Evolutionary conservation across 2,888 invertebrate species (phyloP).

Genomic region (Unio delphinus): DNA sequence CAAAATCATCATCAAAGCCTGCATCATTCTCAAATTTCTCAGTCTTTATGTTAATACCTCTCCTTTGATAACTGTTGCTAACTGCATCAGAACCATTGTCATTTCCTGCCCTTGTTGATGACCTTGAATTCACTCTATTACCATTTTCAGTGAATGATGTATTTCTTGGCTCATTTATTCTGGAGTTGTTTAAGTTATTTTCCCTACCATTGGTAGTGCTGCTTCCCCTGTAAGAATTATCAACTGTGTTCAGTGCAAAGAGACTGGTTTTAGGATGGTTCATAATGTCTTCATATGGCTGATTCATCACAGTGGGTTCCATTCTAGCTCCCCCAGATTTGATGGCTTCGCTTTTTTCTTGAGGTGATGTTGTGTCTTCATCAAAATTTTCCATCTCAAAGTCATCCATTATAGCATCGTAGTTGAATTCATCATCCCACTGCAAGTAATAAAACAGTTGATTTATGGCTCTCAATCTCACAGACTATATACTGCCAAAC

Average conservation of each 20-base stretch:
- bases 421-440: constrained; percentile 40
- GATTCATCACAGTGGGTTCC: too few relatives aligned
- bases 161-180: too few relatives aligned
- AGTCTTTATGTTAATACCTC: neutral
- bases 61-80: neutral
- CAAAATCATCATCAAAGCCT: constrained; percentile 44
- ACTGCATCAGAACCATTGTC: neutral
- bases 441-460: constrained; percentile 10
- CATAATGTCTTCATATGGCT: too few relatives aligned
- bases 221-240: too few relatives aligned
- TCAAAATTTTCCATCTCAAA: constrained; percentile 44
- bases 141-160: neutral
- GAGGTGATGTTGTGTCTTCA: constrained; percentile 7
- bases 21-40: constrained; percentile 11
- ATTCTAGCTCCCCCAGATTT: too few relatives aligned
- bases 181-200: too few relatives aligned
- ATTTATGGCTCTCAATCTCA: too few relatives aligned
- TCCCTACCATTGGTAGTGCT: too few relatives aligned
- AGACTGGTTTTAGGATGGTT: neutral
- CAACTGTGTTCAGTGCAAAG: neutral
- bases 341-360: neutral
- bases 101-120: neutral
- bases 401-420: constrained; percentile 38
- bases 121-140: constrained; percentile 1
- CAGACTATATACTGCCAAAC: too few relatives aligned